These are phyloP conservation scores for Phocides pigmalion DNA, from an alignment of 1,140 invertebrate species.

Conservation along the genomic window DNA sequence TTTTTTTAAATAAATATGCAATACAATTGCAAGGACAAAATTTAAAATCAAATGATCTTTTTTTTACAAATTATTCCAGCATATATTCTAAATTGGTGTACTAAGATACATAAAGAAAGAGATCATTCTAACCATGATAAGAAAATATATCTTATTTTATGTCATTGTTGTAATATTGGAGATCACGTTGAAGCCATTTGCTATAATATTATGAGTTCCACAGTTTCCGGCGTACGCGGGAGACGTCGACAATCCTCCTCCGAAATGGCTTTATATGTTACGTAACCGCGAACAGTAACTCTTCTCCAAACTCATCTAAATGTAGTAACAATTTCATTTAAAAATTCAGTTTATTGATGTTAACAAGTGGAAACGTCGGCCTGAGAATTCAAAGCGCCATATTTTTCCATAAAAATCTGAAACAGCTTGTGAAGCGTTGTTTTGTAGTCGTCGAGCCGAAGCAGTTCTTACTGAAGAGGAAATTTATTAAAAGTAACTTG, in stretches of 20 bases:
- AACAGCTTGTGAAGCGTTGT: constrained; percentile 22
- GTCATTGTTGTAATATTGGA: neutral
- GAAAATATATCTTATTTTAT: neutral
- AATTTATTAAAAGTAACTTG: constrained; percentile 32
- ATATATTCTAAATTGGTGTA: no score
- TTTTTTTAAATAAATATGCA: no score
- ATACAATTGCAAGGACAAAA: no score
- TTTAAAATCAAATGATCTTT: no score
- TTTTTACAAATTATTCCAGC: no score
- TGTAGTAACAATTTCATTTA: constrained; percentile 1
- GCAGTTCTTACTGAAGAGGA: constrained; percentile 4
- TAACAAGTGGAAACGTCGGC: constrained; percentile 15
- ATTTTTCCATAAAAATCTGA: constrained; percentile 28
- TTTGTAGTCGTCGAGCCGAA: constrained; percentile 10
- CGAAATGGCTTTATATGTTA: neutral
- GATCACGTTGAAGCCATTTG: neutral
- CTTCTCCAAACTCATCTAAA: neutral
- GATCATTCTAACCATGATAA: no score
- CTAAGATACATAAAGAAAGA: no score
- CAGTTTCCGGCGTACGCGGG: neutral
- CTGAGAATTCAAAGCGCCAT: constrained; percentile 14
- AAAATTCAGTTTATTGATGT: constrained; percentile 12
- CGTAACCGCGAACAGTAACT: neutral
- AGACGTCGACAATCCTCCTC: neutral
- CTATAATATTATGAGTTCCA: neutral